These are phyloP conservation scores for Caenorhabditis auriculariae DNA, from an alignment of 2,888 invertebrate genomes.

Conservation along the genomic window DNA sequence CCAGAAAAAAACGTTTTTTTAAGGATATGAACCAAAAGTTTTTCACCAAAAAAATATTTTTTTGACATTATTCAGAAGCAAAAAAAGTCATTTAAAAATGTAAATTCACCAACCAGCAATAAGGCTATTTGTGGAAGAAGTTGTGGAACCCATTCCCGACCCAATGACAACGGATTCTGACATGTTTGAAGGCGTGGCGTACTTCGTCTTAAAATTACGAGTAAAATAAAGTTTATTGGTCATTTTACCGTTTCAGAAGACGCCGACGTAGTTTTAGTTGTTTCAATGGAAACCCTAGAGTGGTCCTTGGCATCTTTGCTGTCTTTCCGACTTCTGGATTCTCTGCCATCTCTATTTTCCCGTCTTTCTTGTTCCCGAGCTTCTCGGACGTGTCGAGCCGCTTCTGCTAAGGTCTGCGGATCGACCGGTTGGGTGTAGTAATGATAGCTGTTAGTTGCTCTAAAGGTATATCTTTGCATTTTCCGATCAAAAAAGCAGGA, in stretches of 20 bases:
- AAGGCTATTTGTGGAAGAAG: conserved; percentile 48
- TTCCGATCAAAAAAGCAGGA: conserved; percentile 1
- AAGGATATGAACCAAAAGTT: neutral
- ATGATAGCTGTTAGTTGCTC: conserved; percentile 53
- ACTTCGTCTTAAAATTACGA: too few species aligned
- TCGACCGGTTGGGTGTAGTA: conserved; percentile 62
- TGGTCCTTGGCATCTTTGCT: conserved; percentile 11
- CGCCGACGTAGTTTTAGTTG: too few species aligned
- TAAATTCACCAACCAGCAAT: conserved; percentile 38
- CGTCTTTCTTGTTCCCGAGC: conserved; percentile 34
- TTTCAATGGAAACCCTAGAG: too few species aligned
- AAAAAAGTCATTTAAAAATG: too few species aligned
- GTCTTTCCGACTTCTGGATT: conserved; percentile 15
- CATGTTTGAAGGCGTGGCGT: conserved; percentile 30
- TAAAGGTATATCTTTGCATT: too few species aligned
- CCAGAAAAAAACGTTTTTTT: neutral
- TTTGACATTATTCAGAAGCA: too few species aligned
- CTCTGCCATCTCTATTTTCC: conserved; percentile 25
- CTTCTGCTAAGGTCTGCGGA: conserved; percentile 56
- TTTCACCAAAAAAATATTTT: too few species aligned
- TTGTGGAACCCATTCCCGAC: conserved; percentile 37
- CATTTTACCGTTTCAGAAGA: too few species aligned
- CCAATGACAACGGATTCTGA: conserved; percentile 22
- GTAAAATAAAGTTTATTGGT: too few species aligned
- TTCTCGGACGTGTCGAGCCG: conserved; percentile 45